Conservation (phyloP, 2,888 invertebrate genomes). For the Drosophila anomelani region DNA sequence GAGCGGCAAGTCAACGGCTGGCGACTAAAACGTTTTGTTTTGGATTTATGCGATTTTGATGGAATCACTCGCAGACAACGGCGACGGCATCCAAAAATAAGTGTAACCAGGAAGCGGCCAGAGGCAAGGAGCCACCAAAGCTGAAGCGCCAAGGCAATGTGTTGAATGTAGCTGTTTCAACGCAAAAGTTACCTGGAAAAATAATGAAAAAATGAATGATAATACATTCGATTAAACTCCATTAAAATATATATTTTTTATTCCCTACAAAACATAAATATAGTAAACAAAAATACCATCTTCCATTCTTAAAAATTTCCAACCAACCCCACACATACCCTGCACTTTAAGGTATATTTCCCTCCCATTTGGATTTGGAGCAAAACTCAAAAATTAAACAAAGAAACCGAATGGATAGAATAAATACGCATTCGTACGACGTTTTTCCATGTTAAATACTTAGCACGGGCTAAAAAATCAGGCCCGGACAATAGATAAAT, state of each 20-base stretch:
- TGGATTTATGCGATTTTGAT: constrained; percentile 79
- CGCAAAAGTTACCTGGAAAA: background rate
- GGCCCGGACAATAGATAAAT: constrained; percentile 63
- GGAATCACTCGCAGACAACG: constrained; percentile 66
- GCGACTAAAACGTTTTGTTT: constrained; percentile 71
- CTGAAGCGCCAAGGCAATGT: background rate
- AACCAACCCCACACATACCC: background rate
- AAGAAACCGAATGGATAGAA: constrained; percentile 29
- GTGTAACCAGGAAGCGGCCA: constrained; percentile 48
- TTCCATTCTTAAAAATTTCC: no score
- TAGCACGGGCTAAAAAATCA: constrained; percentile 51
- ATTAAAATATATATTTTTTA: no score
- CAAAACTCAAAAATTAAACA: constrained; percentile 29
- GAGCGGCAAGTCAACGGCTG: constrained; percentile 40
- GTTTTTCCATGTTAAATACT: constrained; percentile 45
- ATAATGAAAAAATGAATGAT: no score
- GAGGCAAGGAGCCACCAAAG: background rate
- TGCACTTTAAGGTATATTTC: background rate
- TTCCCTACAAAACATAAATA: no score
- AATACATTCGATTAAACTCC: no score
- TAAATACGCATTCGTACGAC: constrained; percentile 22
- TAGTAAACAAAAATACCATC: no score
- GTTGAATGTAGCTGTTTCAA: background rate
- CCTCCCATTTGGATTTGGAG: constrained; percentile 7
- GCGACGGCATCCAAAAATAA: constrained; percentile 50